Evolutionary conservation across 2,113 vertebrate species (phyloP).

Genomic region (Microtus pennsylvanicus): DNA sequence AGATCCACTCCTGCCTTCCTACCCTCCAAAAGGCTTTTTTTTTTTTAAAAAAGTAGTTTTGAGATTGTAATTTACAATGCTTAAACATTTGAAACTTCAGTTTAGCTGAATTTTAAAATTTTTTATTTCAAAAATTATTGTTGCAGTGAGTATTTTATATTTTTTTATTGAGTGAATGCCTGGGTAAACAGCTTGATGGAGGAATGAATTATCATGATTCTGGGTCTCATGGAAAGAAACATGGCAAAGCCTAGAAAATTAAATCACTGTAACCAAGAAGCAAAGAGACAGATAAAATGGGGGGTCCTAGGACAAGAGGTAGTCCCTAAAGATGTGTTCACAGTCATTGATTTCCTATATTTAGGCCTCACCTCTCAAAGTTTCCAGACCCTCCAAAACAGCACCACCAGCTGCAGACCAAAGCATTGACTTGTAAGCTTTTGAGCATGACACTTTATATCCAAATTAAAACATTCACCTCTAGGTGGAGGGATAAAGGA

Average conservation of each 20-base stretch:
- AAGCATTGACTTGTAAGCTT: not conserved
- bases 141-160: not conserved
- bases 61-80: not conserved
- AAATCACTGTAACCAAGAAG: not conserved
- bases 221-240: not conserved
- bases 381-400: not conserved
- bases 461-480: not conserved
- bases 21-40: not conserved
- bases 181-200: not conserved
- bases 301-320: not conserved
- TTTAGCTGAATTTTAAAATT: not conserved
- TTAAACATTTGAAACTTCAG: not conserved
- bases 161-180: not conserved
- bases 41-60: not conserved
- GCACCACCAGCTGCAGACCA: not conserved
- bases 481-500: not conserved
- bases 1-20: not conserved
- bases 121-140: not conserved
- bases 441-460: not conserved
- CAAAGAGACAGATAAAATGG: not conserved
- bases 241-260: not conserved
- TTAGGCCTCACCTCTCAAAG: not conserved
- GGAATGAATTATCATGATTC: not conserved
- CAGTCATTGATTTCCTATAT: not conserved
- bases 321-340: too few relatives aligned